Percentiles rank a stretch among this genome's conserved stretches.
Conservation (phyloP, 2,797 vertebrate genomes). For the Caiman crocodilus region DNA sequence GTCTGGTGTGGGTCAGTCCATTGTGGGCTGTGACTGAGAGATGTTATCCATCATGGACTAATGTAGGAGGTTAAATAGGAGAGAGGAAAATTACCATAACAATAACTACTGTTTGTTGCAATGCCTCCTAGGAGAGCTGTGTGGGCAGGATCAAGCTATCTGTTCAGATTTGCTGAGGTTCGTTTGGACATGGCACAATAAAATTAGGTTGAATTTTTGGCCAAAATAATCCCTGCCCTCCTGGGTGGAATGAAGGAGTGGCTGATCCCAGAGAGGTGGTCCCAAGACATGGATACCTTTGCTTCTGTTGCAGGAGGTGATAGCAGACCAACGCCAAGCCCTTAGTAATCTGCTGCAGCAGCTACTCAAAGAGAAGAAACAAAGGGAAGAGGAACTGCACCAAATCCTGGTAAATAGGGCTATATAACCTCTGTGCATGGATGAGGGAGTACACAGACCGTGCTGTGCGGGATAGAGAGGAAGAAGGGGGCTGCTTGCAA, state of each 20-base stretch:
- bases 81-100: neutral
- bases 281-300: neutral
- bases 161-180: neutral
- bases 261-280: fast-evolving
- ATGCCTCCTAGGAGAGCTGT: neutral
- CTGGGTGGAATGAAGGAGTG: fast-evolving
- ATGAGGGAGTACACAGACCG: fast-evolving
- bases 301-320: slow-evolving; percentile 84
- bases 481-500: fast-evolving
- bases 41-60: neutral
- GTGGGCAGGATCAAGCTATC: neutral
- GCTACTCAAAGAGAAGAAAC: slow-evolving; percentile 93
- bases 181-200: neutral
- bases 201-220: neutral
- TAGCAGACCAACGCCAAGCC: slow-evolving; percentile 87
- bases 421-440: fast-evolving
- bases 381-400: slow-evolving; percentile 90
- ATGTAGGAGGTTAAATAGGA: neutral
- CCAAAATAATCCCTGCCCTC: neutral
- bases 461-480: neutral
- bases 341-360: slow-evolving; percentile 91
- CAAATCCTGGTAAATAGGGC: slow-evolving; percentile 87
- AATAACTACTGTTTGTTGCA: neutral
- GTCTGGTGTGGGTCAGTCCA: fast-evolving
- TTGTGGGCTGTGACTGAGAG: neutral